Evolutionary conservation across 1,140 invertebrate genomes (phyloP).

Genomic region (Anadara kagoshimensis): DNA sequence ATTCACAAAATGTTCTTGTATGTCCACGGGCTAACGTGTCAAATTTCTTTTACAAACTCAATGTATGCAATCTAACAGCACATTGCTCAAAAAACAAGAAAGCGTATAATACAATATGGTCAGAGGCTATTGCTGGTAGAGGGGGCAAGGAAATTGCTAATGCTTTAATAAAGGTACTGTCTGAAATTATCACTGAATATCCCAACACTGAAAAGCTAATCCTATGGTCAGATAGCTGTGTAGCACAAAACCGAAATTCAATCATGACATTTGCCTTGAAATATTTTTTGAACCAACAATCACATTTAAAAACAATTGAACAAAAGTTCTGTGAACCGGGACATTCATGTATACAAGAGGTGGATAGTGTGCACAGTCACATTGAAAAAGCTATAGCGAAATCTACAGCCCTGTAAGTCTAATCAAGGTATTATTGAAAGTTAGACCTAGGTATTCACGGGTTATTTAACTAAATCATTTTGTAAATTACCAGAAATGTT

Average conservation of each 20-base stretch:
- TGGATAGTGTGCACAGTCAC: slow-evolving; percentile 27
- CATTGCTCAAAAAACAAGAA: slow-evolving; percentile 35
- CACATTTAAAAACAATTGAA: slow-evolving; percentile 18
- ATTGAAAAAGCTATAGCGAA: too few species aligned
- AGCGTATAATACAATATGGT: slow-evolving; percentile 43
- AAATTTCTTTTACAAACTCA: slow-evolving; percentile 40
- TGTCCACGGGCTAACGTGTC: slow-evolving; percentile 30
- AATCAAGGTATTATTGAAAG: too few species aligned
- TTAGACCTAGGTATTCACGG: too few species aligned
- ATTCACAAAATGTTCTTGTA: slow-evolving; percentile 34
- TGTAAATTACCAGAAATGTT: too few species aligned
- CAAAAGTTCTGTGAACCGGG: slow-evolving; percentile 31
- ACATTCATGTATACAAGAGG: slow-evolving; percentile 31
- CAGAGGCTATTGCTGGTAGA: slow-evolving; percentile 32
- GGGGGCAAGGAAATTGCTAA: slow-evolving; percentile 49
- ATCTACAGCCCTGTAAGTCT: too few species aligned
- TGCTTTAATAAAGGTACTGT: background rate
- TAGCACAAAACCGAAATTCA: slow-evolving; percentile 1
- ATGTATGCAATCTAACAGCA: slow-evolving; percentile 43
- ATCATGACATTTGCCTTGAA: slow-evolving; percentile 1
- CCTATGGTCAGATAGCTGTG: slow-evolving; percentile 3
- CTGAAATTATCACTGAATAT: background rate
- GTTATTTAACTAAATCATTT: too few species aligned
- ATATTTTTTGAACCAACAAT: slow-evolving; percentile 15
- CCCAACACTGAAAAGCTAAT: background rate